phyloP scores from a whole-genome alignment of 1,140 invertebrate genomes.

The Zaprionus camerounensis region DNA sequence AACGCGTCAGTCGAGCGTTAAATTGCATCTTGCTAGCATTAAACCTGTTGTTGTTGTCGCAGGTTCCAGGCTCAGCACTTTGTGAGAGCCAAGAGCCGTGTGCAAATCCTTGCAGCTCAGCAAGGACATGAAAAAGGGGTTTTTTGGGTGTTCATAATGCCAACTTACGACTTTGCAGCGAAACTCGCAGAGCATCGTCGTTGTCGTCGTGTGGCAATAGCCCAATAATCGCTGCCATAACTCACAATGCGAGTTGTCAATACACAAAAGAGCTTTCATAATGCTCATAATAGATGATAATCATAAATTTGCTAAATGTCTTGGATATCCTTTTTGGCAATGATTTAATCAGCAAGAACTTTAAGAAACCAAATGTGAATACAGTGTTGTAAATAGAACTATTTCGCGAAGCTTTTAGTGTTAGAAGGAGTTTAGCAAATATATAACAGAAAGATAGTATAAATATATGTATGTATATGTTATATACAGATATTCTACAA shows the following conservation, averaged over 20 bases:
- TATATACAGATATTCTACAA: too few species aligned
- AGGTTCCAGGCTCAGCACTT: conserved; percentile 6
- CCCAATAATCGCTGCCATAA: conserved; percentile 35
- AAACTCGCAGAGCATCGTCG: neutral
- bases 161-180: conserved; percentile 41
- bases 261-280: conserved; percentile 37
- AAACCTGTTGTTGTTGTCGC: conserved; percentile 7
- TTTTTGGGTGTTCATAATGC: conserved; percentile 52
- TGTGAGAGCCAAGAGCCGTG: conserved; percentile 16
- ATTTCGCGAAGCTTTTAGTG: neutral
- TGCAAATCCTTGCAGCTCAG: conserved; percentile 62
- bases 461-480: too few species aligned
- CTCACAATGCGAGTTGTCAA: conserved; percentile 49
- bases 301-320: conserved; percentile 19
- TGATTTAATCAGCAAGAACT: neutral
- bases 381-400: neutral
- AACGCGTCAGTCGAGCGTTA: conserved; percentile 70
- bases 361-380: neutral
- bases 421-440: too few species aligned
- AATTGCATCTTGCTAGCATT: conserved; percentile 66
- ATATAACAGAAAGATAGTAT: too few species aligned
- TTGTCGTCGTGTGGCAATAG: conserved; percentile 7
- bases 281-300: conserved; percentile 41
- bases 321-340: neutral
- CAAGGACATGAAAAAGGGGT: conserved; percentile 65